phyloP scores from a whole-genome alignment of 2,797 vertebrate species.

The Crax fasciolata region DNA sequence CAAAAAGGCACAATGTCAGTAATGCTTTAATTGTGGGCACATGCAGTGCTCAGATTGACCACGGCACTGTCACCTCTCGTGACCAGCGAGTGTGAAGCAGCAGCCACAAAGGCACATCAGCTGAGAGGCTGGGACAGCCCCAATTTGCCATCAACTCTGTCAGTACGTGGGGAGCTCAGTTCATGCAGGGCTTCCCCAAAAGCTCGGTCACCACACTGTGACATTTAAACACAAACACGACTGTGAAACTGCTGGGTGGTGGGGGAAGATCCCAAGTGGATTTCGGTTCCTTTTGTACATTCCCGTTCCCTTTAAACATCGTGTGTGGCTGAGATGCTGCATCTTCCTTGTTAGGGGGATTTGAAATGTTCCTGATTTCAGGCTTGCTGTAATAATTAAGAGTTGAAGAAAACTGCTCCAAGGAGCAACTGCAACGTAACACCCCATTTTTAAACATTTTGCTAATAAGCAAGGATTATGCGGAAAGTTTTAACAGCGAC shows the following conservation, averaged over 20 bases:
- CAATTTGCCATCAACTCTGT: background rate
- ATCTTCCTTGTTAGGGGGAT: background rate
- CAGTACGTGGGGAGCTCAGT: background rate
- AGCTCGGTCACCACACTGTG: background rate
- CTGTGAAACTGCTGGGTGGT: background rate
- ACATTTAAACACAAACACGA: background rate
- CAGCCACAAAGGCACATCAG: background rate
- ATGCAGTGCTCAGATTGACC: rapidly evolving
- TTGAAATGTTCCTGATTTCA: background rate
- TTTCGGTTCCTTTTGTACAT: background rate
- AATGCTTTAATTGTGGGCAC: background rate
- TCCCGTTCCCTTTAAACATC: background rate
- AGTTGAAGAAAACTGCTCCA: background rate
- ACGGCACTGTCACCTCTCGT: background rate
- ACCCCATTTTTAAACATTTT: constrained; percentile 3
- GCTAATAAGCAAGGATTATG: background rate
- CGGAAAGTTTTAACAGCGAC: background rate
- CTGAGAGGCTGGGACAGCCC: background rate
- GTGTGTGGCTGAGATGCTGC: background rate
- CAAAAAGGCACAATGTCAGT: background rate
- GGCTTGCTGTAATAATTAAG: background rate
- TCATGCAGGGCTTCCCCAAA: background rate
- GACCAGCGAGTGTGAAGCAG: background rate
- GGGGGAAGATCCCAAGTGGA: background rate
- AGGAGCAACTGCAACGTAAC: constrained; percentile 2